Conservation (phyloP, 2,888 invertebrate species). For the Eilema caniola region DNA sequence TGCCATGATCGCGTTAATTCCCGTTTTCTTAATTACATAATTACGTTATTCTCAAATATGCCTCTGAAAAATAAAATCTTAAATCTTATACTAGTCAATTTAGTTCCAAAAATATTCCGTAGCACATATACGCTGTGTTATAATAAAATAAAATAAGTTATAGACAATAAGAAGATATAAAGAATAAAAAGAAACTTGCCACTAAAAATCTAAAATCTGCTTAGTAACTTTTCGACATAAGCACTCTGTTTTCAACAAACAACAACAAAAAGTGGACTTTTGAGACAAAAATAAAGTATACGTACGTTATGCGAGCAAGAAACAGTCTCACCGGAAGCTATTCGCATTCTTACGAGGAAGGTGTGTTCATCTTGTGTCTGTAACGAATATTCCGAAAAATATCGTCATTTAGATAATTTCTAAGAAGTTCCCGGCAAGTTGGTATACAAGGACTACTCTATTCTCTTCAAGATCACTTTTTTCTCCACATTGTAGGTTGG, state of each 20-base stretch:
- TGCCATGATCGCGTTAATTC: too few relatives aligned
- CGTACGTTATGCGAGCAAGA: slow-evolving; percentile 43
- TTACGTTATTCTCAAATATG: too few relatives aligned
- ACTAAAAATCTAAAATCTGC: background rate
- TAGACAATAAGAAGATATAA: background rate
- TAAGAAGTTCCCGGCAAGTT: too few relatives aligned
- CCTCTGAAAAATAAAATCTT: too few relatives aligned
- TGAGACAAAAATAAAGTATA: slow-evolving; percentile 52
- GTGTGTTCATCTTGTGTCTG: slow-evolving; percentile 43
- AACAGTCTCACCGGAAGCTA: slow-evolving; percentile 53
- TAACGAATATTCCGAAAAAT: background rate
- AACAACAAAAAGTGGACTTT: slow-evolving; percentile 42
- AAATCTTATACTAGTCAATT: too few relatives aligned
- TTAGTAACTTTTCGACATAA: slow-evolving; percentile 12
- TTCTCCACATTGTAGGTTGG: too few relatives aligned
- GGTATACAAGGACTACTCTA: too few relatives aligned
- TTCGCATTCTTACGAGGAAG: slow-evolving; percentile 41
- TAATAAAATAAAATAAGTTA: background rate
- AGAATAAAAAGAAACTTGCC: background rate
- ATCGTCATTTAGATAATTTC: background rate
- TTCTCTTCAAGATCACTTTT: too few relatives aligned
- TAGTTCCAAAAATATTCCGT: background rate
- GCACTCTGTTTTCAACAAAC: slow-evolving; percentile 30
- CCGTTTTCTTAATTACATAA: too few relatives aligned
- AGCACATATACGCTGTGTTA: too few relatives aligned